phyloP scores from a whole-genome alignment of 2,113 vertebrate genomes.

The Cromileptes altivelis region DNA sequence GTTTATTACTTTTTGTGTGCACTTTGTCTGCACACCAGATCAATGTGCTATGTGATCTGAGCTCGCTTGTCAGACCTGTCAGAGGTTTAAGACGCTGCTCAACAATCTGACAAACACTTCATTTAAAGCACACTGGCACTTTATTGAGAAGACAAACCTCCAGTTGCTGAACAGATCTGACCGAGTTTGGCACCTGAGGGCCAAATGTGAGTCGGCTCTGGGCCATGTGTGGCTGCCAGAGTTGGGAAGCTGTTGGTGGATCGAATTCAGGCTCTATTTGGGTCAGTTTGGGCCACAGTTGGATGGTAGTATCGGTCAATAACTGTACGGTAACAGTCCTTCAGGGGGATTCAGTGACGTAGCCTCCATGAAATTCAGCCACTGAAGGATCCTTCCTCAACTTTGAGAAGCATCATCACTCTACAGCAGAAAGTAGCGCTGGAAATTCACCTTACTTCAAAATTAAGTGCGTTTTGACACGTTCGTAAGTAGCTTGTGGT shows the following conservation, averaged over 20 bases:
- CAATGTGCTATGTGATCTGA: background rate
- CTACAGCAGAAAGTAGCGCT: no score
- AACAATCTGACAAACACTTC: background rate
- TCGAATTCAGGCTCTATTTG: background rate
- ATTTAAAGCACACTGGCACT: background rate
- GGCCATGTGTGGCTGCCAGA: background rate
- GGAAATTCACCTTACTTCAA: no score
- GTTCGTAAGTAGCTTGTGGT: no score
- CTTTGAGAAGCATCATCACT: no score
- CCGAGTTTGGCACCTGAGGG: background rate
- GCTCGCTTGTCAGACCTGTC: background rate
- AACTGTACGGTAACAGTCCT: no score
- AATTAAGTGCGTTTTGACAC: no score
- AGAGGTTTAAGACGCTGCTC: background rate
- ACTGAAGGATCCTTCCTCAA: no score
- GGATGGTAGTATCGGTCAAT: no score
- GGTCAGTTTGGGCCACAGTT: background rate
- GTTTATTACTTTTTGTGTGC: background rate
- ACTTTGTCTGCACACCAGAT: background rate
- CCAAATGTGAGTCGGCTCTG: background rate
- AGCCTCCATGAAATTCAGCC: no score
- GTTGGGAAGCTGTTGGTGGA: background rate
- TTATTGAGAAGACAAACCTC: background rate
- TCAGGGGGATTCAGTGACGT: no score
- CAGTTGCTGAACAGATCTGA: background rate